Conservation (phyloP, 2,113 vertebrate species). For the Stigmatopora argus region DNA sequence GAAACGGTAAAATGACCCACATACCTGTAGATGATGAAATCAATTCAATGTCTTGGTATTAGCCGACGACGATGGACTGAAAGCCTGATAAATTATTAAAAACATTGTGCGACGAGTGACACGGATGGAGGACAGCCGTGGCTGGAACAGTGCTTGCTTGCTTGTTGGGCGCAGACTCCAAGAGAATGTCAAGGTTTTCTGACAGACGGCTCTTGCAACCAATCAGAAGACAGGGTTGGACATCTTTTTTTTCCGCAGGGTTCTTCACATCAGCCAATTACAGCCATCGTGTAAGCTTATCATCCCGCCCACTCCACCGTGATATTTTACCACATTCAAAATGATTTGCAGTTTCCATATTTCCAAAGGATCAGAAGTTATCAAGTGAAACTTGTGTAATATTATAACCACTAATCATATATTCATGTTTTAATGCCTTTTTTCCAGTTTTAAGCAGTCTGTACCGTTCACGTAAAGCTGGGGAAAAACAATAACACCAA, state of each 20-base stretch:
- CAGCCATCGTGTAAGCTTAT: not conserved
- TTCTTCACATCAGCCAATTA: constrained; percentile 41
- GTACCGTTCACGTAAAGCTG: too few species aligned
- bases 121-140: constrained; percentile 33
- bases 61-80: constrained; percentile 11
- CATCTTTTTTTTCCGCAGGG: not conserved
- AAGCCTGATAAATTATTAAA: constrained; percentile 22
- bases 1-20: not conserved
- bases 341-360: constrained; percentile 7
- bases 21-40: constrained; percentile 46
- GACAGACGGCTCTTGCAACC: constrained; percentile 32
- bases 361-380: not conserved
- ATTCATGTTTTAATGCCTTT: too few species aligned
- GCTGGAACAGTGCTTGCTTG: constrained; percentile 46
- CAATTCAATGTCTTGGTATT: constrained; percentile 25
- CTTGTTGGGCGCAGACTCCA: constrained; percentile 35
- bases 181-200: constrained; percentile 13
- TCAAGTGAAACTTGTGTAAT: not conserved
- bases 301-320: constrained; percentile 10
- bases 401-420: not conserved
- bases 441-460: too few species aligned
- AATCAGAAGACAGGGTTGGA: constrained; percentile 40
- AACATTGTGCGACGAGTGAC: constrained; percentile 47
- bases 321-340: constrained; percentile 22
- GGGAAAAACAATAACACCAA: too few species aligned